phyloP scores from a whole-genome alignment of 1,140 invertebrate species.

The Chironomus tepperi region DNA sequence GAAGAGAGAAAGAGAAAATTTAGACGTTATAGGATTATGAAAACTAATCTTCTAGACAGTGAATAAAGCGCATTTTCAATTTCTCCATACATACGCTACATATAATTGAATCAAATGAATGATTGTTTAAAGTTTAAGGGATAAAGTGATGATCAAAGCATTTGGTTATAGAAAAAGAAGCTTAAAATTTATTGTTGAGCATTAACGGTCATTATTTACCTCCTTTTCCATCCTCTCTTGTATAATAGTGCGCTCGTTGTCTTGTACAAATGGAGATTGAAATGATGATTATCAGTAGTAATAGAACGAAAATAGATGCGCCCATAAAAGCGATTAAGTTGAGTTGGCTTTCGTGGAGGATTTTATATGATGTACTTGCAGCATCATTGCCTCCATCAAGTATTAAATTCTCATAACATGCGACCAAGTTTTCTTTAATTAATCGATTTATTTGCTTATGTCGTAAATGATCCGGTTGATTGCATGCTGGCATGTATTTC shows the following conservation, averaged over 20 bases:
- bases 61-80: no score
- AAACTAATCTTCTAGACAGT: no score
- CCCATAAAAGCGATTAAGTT: background rate
- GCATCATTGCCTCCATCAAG: background rate
- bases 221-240: constrained; percentile 14
- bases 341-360: background rate
- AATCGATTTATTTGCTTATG: background rate
- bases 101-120: no score
- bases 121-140: no score
- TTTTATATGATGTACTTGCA: background rate
- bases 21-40: background rate
- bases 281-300: background rate
- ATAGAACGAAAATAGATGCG: background rate
- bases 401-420: background rate
- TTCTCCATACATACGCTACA: no score
- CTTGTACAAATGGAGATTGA: constrained; percentile 10
- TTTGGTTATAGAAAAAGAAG: no score
- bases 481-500: constrained; percentile 2
- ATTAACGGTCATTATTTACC: constrained; percentile 16
- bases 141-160: no score
- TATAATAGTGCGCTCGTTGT: constrained; percentile 19
- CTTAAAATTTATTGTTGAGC: background rate
- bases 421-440: background rate
- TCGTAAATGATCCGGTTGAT: background rate
- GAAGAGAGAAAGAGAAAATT: no score